Evolutionary conservation across 2,888 invertebrate genomes (phyloP).

Genomic region (Agonopterix subpropinquella): DNA sequence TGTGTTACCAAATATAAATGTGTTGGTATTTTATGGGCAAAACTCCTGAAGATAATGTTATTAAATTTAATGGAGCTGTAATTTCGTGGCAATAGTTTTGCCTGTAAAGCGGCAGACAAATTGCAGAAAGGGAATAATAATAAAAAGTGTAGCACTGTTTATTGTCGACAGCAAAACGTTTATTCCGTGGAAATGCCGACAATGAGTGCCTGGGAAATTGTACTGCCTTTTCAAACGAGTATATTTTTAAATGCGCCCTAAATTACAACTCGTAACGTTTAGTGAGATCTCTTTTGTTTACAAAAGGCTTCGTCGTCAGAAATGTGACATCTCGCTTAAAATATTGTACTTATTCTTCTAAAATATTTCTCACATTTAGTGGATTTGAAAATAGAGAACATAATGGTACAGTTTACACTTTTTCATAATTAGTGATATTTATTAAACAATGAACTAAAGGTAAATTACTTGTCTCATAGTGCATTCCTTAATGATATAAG

Average conservation of each 20-base stretch:
- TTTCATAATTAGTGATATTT: too few species aligned
- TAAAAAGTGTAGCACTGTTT: conserved; percentile 24
- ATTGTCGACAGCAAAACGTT: conserved; percentile 30
- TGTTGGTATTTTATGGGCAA: too few species aligned
- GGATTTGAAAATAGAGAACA: too few species aligned
- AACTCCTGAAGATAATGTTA: too few species aligned
- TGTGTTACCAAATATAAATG: neutral
- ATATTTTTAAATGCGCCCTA: conserved; percentile 30
- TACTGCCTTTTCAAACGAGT: conserved; percentile 31
- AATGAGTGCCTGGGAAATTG: conserved; percentile 34
- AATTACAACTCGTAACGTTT: conserved; percentile 33
- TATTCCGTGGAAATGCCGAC: conserved; percentile 33
- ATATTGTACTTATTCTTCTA: conserved; percentile 5
- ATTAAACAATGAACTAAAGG: too few species aligned
- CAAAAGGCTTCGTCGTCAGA: conserved; percentile 25
- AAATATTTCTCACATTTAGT: conserved; percentile 1
- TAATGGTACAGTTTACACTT: too few species aligned
- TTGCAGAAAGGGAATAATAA: conserved; percentile 18
- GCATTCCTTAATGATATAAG: too few species aligned
- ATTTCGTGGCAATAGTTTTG: too few species aligned
- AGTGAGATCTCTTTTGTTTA: conserved; percentile 27
- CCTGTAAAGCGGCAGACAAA: conserved; percentile 1
- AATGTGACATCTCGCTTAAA: conserved; percentile 14
- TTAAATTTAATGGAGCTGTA: too few species aligned
- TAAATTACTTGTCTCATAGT: too few species aligned